phyloP scores from a whole-genome alignment of 2,888 invertebrate genomes.

The Pachydiplax longipennis region DNA sequence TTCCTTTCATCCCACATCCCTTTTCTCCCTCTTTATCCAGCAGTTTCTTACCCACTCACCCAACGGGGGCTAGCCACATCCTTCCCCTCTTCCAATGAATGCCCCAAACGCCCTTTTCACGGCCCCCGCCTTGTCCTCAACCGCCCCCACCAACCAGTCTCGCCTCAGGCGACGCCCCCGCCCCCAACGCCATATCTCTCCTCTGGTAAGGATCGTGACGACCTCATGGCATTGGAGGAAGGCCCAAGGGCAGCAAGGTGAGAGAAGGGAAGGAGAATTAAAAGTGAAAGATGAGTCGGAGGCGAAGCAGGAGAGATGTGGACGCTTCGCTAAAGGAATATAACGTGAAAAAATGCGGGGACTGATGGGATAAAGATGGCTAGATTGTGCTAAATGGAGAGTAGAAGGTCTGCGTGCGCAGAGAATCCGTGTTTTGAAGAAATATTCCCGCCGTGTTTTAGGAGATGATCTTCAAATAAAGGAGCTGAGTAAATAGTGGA shows the following conservation, averaged over 20 bases:
- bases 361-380: too few species aligned
- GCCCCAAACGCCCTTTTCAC: conserved; percentile 12
- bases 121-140: conserved; percentile 15
- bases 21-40: neutral
- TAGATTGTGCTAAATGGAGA: too few species aligned
- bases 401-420: too few species aligned
- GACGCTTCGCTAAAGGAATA: too few species aligned
- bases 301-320: too few species aligned
- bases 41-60: neutral
- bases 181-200: conserved; percentile 10
- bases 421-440: too few species aligned
- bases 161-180: neutral
- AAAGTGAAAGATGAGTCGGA: conserved; percentile 17
- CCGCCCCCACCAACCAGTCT: neutral
- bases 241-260: conserved; percentile 41
- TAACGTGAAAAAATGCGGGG: too few species aligned
- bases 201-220: conserved; percentile 30
- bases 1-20: neutral
- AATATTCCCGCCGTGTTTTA: too few species aligned
- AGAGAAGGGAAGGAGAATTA: neutral
- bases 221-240: conserved; percentile 32
- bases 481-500: too few species aligned
- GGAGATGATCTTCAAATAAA: too few species aligned
- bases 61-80: neutral
- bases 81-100: neutral